A percentile compares a stretch with the other conserved stretches of the same genome.
phyloP scores from a whole-genome alignment of 2,113 vertebrate species.

The Tetrax tetrax region DNA sequence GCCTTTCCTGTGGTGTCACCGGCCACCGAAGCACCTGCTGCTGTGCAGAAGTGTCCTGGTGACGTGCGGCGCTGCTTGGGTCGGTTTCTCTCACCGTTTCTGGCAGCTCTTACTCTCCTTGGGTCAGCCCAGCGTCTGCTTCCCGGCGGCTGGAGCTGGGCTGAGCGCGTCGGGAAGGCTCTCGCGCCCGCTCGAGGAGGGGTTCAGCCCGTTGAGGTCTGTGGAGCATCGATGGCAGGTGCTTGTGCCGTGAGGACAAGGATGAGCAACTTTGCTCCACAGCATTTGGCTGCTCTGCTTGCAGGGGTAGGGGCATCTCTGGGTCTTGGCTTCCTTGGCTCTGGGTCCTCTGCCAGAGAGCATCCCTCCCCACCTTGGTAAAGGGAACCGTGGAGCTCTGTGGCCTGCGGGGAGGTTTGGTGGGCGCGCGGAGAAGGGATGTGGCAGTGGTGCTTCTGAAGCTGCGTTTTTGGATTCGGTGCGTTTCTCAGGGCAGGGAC shows the following conservation, averaged over 20 bases:
- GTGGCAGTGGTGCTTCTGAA: neutral
- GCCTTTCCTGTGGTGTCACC: neutral
- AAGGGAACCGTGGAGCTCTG: fast-evolving
- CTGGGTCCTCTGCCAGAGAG: neutral
- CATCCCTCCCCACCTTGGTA: neutral
- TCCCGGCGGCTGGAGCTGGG: neutral
- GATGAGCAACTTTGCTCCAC: neutral
- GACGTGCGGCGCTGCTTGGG: neutral
- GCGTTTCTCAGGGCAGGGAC: neutral
- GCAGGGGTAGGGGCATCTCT: neutral
- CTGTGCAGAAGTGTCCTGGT: neutral
- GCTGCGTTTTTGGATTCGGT: neutral
- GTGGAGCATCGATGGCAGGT: neutral
- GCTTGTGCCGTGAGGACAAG: neutral
- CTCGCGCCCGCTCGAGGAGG: fast-evolving
- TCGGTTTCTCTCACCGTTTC: neutral
- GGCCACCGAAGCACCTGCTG: neutral
- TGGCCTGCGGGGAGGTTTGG: neutral
- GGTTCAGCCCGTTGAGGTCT: neutral
- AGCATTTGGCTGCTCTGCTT: neutral
- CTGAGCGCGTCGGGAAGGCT: neutral
- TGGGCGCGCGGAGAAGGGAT: neutral
- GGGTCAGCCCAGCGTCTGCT: neutral
- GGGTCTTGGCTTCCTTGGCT: neutral
- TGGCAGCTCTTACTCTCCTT: neutral